Evolutionary conservation across 1,140 invertebrate species (phyloP).

Genomic region (Stenopsyche tienmushanensis): DNA sequence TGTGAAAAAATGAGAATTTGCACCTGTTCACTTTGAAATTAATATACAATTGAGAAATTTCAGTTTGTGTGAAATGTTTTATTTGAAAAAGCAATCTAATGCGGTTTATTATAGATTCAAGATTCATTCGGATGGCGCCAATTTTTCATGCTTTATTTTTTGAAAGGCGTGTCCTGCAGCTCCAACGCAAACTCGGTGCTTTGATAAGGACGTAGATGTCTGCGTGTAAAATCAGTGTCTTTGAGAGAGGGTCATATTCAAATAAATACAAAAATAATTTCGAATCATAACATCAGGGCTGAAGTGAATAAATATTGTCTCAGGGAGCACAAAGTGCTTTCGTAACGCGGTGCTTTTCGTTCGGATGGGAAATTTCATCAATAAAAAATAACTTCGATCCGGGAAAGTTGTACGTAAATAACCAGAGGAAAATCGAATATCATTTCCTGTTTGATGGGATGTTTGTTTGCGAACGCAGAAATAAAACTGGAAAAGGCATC

Average conservation of each 20-base stretch:
- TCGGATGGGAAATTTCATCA: constrained; percentile 9
- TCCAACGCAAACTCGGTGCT: no score
- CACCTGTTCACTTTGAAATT: no score
- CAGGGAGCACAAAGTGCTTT: neutral
- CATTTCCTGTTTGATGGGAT: constrained; percentile 29
- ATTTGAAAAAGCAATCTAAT: no score
- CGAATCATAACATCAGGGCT: neutral
- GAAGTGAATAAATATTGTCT: constrained; percentile 9
- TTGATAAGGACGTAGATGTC: no score
- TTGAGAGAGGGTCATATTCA: neutral
- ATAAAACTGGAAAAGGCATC: constrained; percentile 10
- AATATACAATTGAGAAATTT: no score
- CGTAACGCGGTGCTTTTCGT: neutral
- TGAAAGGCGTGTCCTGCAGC: no score
- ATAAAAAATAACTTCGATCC: constrained; percentile 19
- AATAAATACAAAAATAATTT: neutral
- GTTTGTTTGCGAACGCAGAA: constrained; percentile 25
- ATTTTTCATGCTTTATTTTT: no score
- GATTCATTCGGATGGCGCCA: no score
- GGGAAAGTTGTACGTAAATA: constrained; percentile 24
- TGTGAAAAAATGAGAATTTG: no score
- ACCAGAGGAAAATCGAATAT: constrained; percentile 27
- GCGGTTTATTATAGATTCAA: no score
- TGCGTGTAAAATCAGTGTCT: neutral
- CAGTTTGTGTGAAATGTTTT: no score